Conservation (phyloP, 2,888 invertebrate species). For the Rhagonycha fulva region DNA sequence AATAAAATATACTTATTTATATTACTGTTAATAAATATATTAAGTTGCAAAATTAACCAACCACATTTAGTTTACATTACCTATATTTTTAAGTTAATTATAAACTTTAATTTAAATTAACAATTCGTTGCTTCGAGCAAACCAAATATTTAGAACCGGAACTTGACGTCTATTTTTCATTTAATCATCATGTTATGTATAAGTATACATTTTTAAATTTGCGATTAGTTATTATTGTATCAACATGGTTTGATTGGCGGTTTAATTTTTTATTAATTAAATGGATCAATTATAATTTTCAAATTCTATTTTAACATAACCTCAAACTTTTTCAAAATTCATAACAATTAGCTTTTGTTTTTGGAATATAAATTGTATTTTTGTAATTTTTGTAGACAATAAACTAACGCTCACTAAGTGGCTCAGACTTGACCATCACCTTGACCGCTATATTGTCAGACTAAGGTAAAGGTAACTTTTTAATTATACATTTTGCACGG, state of each 20-base stretch:
- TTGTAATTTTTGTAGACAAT: background rate
- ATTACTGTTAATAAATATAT: background rate
- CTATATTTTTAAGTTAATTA: conserved; percentile 1
- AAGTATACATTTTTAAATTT: background rate
- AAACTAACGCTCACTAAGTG: conserved; percentile 6
- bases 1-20: background rate
- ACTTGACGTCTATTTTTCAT: conserved; percentile 1
- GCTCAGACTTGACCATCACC: conserved; percentile 20
- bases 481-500: background rate
- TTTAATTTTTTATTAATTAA: background rate
- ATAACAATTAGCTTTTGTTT: background rate
- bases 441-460: conserved; percentile 21
- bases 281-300: background rate
- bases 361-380: background rate
- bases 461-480: background rate
- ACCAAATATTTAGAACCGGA: conserved; percentile 3
- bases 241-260: background rate
- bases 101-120: conserved; percentile 4
- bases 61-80: background rate
- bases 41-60: background rate
- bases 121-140: background rate
- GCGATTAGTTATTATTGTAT: background rate
- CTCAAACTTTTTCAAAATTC: background rate
- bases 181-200: background rate
- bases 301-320: background rate